A percentile compares a stretch with the other conserved stretches of the same genome.
Evolutionary conservation across 2,113 vertebrate species (phyloP).

Genomic region (Crotalus horridus): DNA sequence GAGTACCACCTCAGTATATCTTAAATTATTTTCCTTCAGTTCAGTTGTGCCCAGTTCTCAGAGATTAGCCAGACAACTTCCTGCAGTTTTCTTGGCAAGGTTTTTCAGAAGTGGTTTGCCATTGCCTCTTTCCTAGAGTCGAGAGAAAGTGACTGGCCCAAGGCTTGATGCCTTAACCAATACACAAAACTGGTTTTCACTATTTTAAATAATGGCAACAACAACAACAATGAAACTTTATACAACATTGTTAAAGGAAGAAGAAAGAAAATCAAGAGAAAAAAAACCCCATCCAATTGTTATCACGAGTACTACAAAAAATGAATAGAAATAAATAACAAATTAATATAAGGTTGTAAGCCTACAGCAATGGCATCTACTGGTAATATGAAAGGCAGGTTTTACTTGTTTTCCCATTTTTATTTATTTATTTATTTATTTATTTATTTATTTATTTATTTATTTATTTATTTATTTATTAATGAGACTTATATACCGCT

Average conservation of each 20-base stretch:
- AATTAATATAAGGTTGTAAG: not conserved
- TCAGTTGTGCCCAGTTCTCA: too few species aligned
- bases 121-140: too few species aligned
- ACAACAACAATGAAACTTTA: not conserved
- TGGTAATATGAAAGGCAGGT: not conserved
- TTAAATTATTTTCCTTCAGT: not conserved
- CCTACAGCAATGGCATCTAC: not conserved
- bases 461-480: too few species aligned
- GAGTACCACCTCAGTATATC: not conserved
- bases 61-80: too few species aligned
- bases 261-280: not conserved
- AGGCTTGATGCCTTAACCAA: too few species aligned
- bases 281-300: not conserved
- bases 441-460: too few species aligned
- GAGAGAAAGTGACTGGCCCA: too few species aligned
- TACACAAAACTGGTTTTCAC: too few species aligned
- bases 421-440: not conserved
- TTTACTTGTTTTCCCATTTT: not conserved
- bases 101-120: too few species aligned
- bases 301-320: not conserved
- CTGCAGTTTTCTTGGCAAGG: too few species aligned
- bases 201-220: not conserved
- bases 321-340: not conserved
- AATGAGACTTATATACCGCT: too few species aligned
- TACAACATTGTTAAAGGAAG: not conserved